Evolutionary conservation across 1,140 invertebrate genomes (phyloP), one percentile per base, ranked within the genome.

Genomic region (Tetramorium alpestre): DNA sequence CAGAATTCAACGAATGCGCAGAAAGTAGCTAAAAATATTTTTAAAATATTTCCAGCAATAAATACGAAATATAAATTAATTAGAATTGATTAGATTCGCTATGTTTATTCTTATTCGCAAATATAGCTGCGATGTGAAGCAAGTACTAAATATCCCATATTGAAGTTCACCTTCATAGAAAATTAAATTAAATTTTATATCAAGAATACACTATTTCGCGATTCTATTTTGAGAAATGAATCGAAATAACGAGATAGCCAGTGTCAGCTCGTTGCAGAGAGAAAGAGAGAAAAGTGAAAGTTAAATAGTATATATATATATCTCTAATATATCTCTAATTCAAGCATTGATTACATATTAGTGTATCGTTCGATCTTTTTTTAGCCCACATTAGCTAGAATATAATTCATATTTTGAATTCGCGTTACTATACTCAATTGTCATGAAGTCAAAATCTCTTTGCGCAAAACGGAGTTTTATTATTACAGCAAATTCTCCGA

Each of bases 291-390:
- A 38, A 13, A 22, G 22, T 25, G 62, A 69, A 51, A 65, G 62
- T n/a, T 16, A 13, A 54, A 54, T n/a, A 28, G 2, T 5, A 38
- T 65, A 13, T 2, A 13, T 2, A 47, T 47, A 47, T 44, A 67
- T 65, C 11, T 86, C 28, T 33, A 65, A 78, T 86, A 41, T 38
- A 2, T 28, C 16, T 51, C n/a, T 28, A 33, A 18, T 49, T 58
- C 62, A 25, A 49, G 33, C 8, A 64, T 88, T 88, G 64, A 88
- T 87, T 67, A 22, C n/a, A 25, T 58, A 33, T 33, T 2, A 4
- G 3, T n/a, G 2, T 44, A 72, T 13, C 11, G 4, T 62, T 33
- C 13, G 7, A 38, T 33, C 33, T 33, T 33, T 33, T 47, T 13
- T 25, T 38, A n/a, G 6, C 10, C 41, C 11, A 78, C 25, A 5